Conservation (phyloP, 2,113 vertebrate species). For the Nothobranchius furzeri region DNA sequence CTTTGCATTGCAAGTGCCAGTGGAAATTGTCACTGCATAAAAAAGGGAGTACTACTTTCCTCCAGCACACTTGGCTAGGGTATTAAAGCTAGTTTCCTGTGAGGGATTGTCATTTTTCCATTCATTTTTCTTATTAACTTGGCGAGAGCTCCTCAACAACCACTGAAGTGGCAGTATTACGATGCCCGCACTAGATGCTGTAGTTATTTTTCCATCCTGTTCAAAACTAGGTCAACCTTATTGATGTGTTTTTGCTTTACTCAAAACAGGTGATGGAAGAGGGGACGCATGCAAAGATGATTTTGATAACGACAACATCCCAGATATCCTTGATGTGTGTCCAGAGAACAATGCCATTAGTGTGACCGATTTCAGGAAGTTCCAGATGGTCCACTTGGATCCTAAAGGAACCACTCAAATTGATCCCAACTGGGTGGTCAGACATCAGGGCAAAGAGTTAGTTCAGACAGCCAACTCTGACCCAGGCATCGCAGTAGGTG, state of each 20-base stretch:
- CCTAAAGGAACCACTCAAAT: conserved; percentile 98
- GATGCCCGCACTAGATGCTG: conserved; percentile 30
- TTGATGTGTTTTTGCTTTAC: conserved; percentile 7
- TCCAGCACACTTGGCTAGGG: conserved; percentile 48
- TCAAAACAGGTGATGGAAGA: conserved; percentile 87
- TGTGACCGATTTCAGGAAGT: conserved; percentile 95
- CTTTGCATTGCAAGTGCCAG: conserved; percentile 60
- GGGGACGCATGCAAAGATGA: conserved; percentile 97
- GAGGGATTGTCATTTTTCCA: conserved; percentile 48
- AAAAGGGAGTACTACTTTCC: conserved; percentile 49
- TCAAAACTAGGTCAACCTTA: conserved; percentile 25
- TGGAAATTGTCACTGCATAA: conserved; percentile 64
- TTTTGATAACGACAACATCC: conserved; percentile 95
- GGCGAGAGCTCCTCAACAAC: conserved; percentile 9
- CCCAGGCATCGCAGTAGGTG: conserved; percentile 96
- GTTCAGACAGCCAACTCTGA: conserved; percentile 98
- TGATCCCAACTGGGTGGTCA: conserved; percentile 98
- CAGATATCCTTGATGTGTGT: conserved; percentile 92
- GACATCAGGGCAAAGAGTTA: conserved; percentile 96
- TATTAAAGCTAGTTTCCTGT: conserved; percentile 40
- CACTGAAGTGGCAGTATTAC: conserved; percentile 35
- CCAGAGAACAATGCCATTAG: conserved; percentile 95
- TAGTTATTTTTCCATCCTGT: conserved; percentile 27
- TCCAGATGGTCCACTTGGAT: conserved; percentile 98
- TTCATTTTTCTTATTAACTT: conserved; percentile 53